A percentile compares a stretch with the other conserved stretches of the same genome.
Conservation (phyloP, 2,797 vertebrate species). For the Spinus pinus region DNA sequence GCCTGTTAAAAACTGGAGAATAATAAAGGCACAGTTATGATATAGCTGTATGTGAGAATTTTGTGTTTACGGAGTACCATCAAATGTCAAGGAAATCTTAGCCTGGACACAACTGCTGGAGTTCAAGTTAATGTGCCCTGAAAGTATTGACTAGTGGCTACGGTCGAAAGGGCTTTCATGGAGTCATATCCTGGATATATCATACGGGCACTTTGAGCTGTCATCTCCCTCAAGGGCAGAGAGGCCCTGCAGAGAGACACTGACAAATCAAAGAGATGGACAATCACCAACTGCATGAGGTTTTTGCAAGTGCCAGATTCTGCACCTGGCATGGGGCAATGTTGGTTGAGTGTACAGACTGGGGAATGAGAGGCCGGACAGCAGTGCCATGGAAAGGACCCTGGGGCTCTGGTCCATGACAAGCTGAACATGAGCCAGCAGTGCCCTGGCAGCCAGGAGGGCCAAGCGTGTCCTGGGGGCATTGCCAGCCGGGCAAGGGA, state of each 20-base stretch:
- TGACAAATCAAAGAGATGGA: background rate
- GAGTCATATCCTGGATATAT: accelerated
- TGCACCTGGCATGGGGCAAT: background rate
- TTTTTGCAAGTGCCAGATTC: background rate
- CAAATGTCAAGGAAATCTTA: background rate
- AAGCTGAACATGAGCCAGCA: background rate
- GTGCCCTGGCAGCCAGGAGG: background rate
- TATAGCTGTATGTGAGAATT: background rate
- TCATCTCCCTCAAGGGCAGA: background rate
- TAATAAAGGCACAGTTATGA: background rate
- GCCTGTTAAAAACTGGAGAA: background rate
- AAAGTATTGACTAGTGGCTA: background rate
- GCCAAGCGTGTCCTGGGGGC: accelerated
- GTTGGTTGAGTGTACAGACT: background rate
- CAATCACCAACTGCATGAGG: background rate
- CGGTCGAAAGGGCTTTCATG: accelerated
- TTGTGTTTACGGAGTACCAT: background rate
- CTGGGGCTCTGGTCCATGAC: background rate
- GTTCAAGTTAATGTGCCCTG: background rate
- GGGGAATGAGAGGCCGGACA: background rate
- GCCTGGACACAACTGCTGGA: background rate
- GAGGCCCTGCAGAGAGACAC: background rate
- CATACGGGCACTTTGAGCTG: background rate
- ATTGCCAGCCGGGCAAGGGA: background rate
- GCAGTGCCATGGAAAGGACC: background rate